Percentiles rank a stretch among this genome's conserved stretches.
These are phyloP conservation scores for Aradophagus sp. DNA, from an alignment of 1,140 invertebrate genomes.

Conservation along the genomic window DNA sequence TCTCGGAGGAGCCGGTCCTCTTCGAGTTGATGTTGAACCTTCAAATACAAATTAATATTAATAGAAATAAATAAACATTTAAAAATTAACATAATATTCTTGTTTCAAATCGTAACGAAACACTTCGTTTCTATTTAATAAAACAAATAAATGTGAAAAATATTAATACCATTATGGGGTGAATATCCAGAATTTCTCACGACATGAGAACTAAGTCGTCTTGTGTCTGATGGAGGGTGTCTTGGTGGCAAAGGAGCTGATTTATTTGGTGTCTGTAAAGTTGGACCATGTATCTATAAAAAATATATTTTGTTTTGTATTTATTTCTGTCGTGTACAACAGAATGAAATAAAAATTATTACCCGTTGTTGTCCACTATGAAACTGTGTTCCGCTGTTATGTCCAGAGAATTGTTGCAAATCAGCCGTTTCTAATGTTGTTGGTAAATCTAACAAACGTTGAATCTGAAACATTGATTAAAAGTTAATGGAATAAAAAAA, in stretches of 20 bases:
- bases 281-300: constrained; percentile 63
- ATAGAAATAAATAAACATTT: neutral
- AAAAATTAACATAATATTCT: neutral
- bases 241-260: constrained; percentile 76
- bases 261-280: constrained; percentile 76
- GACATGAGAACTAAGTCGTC: constrained; percentile 76
- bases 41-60: constrained; percentile 3
- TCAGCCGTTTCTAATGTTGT: constrained; percentile 88
- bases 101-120: neutral
- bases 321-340: constrained; percentile 6
- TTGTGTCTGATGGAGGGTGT: constrained; percentile 78
- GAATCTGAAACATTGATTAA: constrained; percentile 76
- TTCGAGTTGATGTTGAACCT: constrained; percentile 72
- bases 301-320: constrained; percentile 11
- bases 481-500: constrained; percentile 14
- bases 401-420: constrained; percentile 69
- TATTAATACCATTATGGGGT: constrained; percentile 75
- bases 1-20: constrained; percentile 75
- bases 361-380: constrained; percentile 73
- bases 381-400: constrained; percentile 65
- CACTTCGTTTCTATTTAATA: too few relatives aligned
- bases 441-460: constrained; percentile 93
- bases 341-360: constrained; percentile 8
- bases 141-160: constrained; percentile 12
- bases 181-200: constrained; percentile 76